phyloP scores from a whole-genome alignment of 30 jellyfish, hydroid and myxozoan genomes.

The Hydractinia echinata region DNA sequence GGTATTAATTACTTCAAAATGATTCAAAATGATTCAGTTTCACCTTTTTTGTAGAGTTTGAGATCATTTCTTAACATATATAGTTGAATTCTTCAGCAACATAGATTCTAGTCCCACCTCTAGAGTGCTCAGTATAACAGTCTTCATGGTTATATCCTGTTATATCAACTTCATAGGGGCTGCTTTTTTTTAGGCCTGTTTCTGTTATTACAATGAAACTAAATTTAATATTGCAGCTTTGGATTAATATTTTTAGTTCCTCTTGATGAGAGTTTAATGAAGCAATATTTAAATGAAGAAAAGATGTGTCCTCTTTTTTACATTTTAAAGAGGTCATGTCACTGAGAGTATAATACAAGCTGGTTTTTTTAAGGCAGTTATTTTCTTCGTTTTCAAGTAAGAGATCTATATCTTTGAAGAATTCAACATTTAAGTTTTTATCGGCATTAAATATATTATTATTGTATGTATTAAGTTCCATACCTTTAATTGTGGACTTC shows the following conservation, averaged over 20 bases:
- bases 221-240: neutral
- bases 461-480: too few species aligned
- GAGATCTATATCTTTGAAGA: conserved; percentile 10
- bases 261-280: neutral
- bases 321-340: neutral
- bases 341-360: neutral
- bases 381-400: neutral
- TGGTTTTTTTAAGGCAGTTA: neutral
- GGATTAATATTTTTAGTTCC: neutral
- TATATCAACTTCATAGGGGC: neutral
- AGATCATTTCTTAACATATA: neutral
- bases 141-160: neutral
- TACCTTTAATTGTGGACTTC: too few species aligned
- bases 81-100: neutral
- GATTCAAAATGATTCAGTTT: neutral
- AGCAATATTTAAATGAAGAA: neutral
- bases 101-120: conserved; percentile 4
- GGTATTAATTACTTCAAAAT: neutral
- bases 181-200: neutral
- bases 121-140: neutral
- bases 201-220: neutral
- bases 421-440: neutral
- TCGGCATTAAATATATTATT: conserved; percentile 11
- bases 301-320: neutral
- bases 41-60: neutral